A percentile compares a stretch with the other conserved stretches of the same genome.
Evolutionary conservation across 2,888 invertebrate genomes (phyloP).

Genomic region (Meta bourneti): DNA sequence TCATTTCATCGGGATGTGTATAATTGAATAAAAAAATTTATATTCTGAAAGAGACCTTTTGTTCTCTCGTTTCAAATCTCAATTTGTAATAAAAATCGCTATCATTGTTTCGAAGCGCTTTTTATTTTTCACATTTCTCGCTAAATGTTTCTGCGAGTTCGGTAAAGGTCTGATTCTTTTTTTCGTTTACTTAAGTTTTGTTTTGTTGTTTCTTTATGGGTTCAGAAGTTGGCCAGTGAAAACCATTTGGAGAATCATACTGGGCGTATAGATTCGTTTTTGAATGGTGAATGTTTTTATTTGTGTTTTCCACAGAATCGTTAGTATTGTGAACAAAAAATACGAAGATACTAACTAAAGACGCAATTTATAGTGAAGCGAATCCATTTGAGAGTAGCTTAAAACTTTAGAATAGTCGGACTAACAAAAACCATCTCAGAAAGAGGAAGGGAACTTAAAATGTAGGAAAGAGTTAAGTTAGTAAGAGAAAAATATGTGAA

Average conservation of each 20-base stretch:
- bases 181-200: not conserved
- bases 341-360: too few relatives aligned
- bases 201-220: not conserved
- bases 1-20: slow-evolving; percentile 22
- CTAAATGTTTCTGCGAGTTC: not conserved
- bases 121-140: not conserved
- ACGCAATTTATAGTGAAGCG: too few relatives aligned
- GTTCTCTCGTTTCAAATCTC: not conserved
- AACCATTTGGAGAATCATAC: not conserved
- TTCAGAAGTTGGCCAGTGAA: not conserved
- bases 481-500: too few relatives aligned
- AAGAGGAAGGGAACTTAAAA: too few relatives aligned
- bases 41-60: not conserved
- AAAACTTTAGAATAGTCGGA: too few relatives aligned
- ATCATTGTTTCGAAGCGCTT: not conserved
- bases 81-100: not conserved
- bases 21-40: slow-evolving; percentile 59
- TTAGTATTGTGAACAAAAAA: too few relatives aligned
- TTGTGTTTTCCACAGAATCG: too few relatives aligned
- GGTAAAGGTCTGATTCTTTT: not conserved
- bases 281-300: too few relatives aligned
- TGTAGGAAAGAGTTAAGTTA: too few relatives aligned
- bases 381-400: too few relatives aligned
- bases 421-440: too few relatives aligned
- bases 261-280: not conserved